Evolutionary conservation across 2,113 vertebrate species (phyloP), one percentile per base, ranked within the genome.

Genomic region (Ammodramus savannarum): DNA sequence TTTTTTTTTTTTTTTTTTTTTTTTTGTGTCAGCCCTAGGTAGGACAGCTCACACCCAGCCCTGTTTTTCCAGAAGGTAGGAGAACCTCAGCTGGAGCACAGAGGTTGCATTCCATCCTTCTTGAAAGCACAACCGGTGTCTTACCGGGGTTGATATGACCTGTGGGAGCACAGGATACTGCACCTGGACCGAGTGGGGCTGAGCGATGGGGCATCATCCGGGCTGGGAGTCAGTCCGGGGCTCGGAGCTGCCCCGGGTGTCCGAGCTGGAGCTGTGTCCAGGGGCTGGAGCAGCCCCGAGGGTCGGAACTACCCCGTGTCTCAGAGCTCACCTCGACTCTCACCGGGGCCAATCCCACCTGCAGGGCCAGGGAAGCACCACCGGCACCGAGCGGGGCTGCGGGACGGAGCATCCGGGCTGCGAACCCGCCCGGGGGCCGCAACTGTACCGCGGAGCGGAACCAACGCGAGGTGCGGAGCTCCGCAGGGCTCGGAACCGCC

Each of bases 11-110:
- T 38, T 52, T 67, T 51, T 17, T 17, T 27, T 49, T 48, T 48
- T 52, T 52, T 51, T 51, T 58, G 7, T 13, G 13, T 27, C 46
- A 46, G 38, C 20, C 23, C 27, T 17, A 23, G 25, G 25, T 1
- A 51, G 18, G 10, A 48, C 51, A 61, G 26, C 7, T 61, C 0
- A 0, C 22, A 46, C 17, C 39, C 69, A 59, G 9, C 6, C 4
- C 4, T 4, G 1, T 20, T 6, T 2, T 68, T 41, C 59, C 65
- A 34, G 44, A 14, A 73, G 17, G 34, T 2, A 36, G 21, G 39
- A 59, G 41, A 48, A 17, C 15, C 16, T 26, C 36, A 27, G 20
- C 41, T 22, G 62, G 20, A 71, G 73, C 0, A 0, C 65, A 21
- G 36, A 8, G 46, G 16, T 38, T n/a, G 25, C 8, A 27, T 6